Evolutionary conservation across 2,797 vertebrate genomes (phyloP).

Genomic region (Tauraco hartlaubi): DNA sequence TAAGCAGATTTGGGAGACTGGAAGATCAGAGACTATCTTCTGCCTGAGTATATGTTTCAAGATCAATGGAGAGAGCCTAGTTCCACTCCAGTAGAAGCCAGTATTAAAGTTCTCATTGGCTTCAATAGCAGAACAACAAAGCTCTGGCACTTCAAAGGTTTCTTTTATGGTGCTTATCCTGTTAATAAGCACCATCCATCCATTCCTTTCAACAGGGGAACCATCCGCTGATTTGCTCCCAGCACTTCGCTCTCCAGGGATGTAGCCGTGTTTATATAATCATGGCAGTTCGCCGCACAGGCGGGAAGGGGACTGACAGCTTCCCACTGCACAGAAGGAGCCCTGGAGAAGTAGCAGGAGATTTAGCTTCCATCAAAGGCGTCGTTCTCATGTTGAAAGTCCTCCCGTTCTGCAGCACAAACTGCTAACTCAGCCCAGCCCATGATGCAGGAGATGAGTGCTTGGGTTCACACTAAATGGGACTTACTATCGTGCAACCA

Average conservation of each 20-base stretch:
- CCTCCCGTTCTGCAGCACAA: not conserved
- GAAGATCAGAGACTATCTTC: not conserved
- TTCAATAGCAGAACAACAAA: not conserved
- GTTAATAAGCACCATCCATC: not conserved
- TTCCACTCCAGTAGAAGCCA: not conserved
- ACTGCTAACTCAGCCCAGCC: not conserved
- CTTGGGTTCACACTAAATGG: not conserved
- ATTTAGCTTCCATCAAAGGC: not conserved
- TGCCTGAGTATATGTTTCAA: not conserved
- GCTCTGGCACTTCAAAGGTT: not conserved
- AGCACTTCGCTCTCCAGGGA: not conserved
- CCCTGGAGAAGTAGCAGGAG: not conserved
- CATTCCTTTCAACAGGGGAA: not conserved
- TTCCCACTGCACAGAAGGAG: not conserved
- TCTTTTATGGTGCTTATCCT: not conserved
- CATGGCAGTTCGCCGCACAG: rapidly evolving
- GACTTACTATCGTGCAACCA: not conserved
- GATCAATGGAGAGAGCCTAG: not conserved
- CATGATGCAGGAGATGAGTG: not conserved
- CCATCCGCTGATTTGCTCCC: not conserved
- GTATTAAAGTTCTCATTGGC: not conserved
- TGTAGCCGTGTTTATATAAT: rapidly evolving
- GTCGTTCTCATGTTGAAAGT: not conserved
- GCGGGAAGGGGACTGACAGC: not conserved
- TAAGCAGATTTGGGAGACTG: not conserved